phyloP scores from a whole-genome alignment of 2,888 invertebrate species.

The Drosophila demipolita region DNA sequence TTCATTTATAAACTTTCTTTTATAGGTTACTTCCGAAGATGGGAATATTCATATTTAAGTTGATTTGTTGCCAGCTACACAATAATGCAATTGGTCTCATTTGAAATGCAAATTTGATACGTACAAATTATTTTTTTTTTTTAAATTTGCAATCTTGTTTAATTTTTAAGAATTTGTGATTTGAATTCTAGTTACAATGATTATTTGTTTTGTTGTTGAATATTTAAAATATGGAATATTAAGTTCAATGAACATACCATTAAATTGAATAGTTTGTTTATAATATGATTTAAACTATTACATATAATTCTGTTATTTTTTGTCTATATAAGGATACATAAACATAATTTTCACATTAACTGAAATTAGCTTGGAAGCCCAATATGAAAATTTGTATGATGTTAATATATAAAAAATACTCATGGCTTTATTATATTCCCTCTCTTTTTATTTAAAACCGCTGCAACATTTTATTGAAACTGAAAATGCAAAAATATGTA shows the following conservation, averaged over 20 bases:
- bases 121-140: slow-evolving; percentile 66
- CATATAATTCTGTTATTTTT: background rate
- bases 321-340: slow-evolving; percentile 1
- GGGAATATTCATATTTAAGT: slow-evolving; percentile 61
- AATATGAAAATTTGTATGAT: slow-evolving; percentile 20
- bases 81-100: slow-evolving; percentile 67
- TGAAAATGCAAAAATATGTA: slow-evolving; percentile 38
- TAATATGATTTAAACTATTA: background rate
- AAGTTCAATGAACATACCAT: slow-evolving; percentile 5
- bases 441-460: slow-evolving; percentile 57
- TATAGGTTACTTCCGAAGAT: slow-evolving; percentile 55
- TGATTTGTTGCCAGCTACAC: slow-evolving; percentile 33
- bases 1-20: slow-evolving; percentile 40
- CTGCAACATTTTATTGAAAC: slow-evolving; percentile 51
- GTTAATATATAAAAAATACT: slow-evolving; percentile 51
- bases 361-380: slow-evolving; percentile 26
- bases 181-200: slow-evolving; percentile 54
- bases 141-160: slow-evolving; percentile 26
- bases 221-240: slow-evolving; percentile 10
- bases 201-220: slow-evolving; percentile 27
- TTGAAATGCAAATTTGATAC: slow-evolving; percentile 44
- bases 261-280: slow-evolving; percentile 8
- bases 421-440: slow-evolving; percentile 58
- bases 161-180: slow-evolving; percentile 60
- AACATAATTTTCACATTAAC: slow-evolving; percentile 27